Percentiles rank a stretch among this genome's conserved stretches.
Conservation (phyloP, 2,888 invertebrate species). For the Schrankia costaestrigalis region DNA sequence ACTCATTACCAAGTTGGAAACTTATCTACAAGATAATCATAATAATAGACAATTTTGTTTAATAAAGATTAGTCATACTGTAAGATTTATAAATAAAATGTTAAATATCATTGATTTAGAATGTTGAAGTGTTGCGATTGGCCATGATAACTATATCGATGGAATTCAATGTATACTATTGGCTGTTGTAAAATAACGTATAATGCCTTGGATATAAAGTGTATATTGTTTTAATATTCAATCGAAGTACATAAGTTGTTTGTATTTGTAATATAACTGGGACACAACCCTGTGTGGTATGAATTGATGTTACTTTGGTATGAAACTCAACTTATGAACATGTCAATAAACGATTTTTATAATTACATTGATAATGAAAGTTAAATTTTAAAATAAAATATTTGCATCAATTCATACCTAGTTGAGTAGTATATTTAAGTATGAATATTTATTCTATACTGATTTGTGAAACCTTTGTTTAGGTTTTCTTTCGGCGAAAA, state of each 20-base stretch:
- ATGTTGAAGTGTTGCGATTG: constrained; percentile 34
- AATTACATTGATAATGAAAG: constrained; percentile 11
- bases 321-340: constrained; percentile 25
- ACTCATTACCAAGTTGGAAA: no score
- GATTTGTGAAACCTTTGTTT: no score
- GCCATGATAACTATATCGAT: constrained; percentile 25
- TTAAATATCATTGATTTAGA: constrained; percentile 39
- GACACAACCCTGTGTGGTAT: constrained; percentile 16
- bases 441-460: constrained; percentile 8
- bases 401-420: constrained; percentile 17
- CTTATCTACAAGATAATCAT: no score
- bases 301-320: constrained; percentile 17
- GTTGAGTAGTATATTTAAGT: neutral
- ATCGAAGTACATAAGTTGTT: constrained; percentile 26
- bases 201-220: constrained; percentile 23
- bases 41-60: no score
- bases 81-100: constrained; percentile 37
- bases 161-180: constrained; percentile 32
- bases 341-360: constrained; percentile 25
- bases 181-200: constrained; percentile 26
- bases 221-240: constrained; percentile 17
- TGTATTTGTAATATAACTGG: constrained; percentile 22
- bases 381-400: constrained; percentile 9
- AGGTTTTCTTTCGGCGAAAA: no score
- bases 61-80: no score